These are phyloP conservation scores for Lycophotia porphyrea DNA, from an alignment of 2,888 invertebrate genomes.

Conservation along the genomic window DNA sequence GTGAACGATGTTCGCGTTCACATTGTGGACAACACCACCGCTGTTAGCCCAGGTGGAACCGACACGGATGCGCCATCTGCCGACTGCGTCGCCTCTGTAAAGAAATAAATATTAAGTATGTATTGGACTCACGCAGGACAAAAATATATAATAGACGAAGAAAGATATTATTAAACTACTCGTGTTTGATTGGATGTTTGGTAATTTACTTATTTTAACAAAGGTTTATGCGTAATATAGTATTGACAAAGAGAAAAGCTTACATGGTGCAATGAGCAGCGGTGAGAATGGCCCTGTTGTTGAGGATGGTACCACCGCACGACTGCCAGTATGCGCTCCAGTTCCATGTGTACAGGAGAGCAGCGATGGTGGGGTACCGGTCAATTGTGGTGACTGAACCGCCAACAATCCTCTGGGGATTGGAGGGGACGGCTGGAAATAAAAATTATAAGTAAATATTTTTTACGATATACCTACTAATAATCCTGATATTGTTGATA, in stretches of 20 bases:
- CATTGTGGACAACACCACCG: conserved; percentile 72
- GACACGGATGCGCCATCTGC: conserved; percentile 73
- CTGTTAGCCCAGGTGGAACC: conserved; percentile 76
- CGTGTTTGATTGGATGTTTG: background rate
- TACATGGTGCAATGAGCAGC: conserved; percentile 64
- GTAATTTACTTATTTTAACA: background rate
- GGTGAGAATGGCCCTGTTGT: conserved; percentile 63
- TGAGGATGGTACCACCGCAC: conserved; percentile 70
- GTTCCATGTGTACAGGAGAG: conserved; percentile 62
- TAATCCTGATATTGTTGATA: background rate
- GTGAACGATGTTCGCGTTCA: conserved; percentile 69
- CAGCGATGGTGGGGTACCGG: conserved; percentile 58
- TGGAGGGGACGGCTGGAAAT: conserved; percentile 57
- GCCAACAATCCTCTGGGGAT: conserved; percentile 71
- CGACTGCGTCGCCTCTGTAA: conserved; percentile 62
- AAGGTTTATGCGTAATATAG: background rate
- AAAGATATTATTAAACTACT: background rate
- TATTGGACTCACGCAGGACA: background rate
- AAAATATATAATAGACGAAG: background rate
- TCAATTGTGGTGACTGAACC: conserved; percentile 69
- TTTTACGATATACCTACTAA: background rate
- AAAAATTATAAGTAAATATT: background rate
- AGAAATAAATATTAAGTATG: conserved; percentile 29
- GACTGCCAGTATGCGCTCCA: conserved; percentile 50
- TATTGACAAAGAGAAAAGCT: conserved; percentile 13